These are phyloP conservation scores for Coilia nasus DNA, from an alignment of 2,797 vertebrate species.

Conservation along the genomic window DNA sequence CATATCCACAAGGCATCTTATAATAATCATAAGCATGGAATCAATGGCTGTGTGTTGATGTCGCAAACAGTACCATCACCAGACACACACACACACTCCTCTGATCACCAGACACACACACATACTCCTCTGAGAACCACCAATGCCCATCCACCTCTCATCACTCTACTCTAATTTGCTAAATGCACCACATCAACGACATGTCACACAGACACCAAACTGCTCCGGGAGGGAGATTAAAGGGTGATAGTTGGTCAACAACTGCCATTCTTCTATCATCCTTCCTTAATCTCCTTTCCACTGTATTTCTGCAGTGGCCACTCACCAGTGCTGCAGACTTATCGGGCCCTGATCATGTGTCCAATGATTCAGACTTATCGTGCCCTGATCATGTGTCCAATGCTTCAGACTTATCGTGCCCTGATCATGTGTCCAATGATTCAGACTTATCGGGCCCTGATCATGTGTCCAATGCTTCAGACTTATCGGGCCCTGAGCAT, in stretches of 20 bases:
- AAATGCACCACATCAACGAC: not conserved
- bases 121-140: not conserved
- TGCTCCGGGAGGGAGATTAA: not conserved
- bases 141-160: not conserved
- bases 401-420: not conserved
- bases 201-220: not conserved
- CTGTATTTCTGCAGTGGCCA: not conserved
- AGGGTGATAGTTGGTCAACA: too few relatives aligned
- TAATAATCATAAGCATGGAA: too few relatives aligned
- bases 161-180: not conserved
- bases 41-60: not conserved
- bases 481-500: not conserved
- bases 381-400: not conserved
- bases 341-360: not conserved
- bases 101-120: not conserved
- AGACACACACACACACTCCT: not conserved
- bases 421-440: not conserved
- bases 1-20: too few relatives aligned
- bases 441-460: not conserved
- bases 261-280: not conserved
- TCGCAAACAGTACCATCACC: not conserved
- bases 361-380: not conserved
- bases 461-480: not conserved
- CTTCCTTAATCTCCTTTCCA: not conserved
- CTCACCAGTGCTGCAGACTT: not conserved